These are phyloP conservation scores for Temnothorax nylanderi DNA, from an alignment of 1,140 invertebrate species.

Conservation along the genomic window DNA sequence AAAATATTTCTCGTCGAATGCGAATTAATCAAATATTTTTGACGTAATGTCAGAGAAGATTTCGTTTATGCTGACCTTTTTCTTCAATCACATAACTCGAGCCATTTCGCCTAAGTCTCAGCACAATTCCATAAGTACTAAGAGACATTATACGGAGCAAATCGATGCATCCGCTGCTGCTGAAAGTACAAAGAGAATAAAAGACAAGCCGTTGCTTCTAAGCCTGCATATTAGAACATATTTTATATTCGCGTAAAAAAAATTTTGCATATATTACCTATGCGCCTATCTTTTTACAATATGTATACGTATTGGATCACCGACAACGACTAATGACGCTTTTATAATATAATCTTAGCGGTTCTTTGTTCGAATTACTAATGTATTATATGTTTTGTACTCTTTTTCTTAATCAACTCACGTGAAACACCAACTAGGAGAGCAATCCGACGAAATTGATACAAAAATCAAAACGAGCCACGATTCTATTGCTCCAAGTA, in stretches of 20 bases:
- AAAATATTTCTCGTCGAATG: not conserved
- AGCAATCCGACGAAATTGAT: not conserved
- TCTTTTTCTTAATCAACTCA: not conserved
- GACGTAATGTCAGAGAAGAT: not conserved
- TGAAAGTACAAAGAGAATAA: constrained; percentile 61
- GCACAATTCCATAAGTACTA: constrained; percentile 34
- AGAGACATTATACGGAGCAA: constrained; percentile 10
- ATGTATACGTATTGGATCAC: not conserved
- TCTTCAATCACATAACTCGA: not conserved
- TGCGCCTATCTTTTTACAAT: constrained; percentile 9
- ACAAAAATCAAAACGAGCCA: constrained; percentile 26
- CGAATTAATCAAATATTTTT: not conserved
- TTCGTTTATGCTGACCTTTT: not conserved
- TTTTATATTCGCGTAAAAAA: constrained; percentile 10
- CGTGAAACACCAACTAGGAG: not conserved
- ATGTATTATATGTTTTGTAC: not conserved
- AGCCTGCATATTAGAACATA: constrained; percentile 28
- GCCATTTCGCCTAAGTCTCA: not conserved
- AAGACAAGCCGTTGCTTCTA: constrained; percentile 46
- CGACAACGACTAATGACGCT: not conserved
- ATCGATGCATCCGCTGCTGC: constrained; percentile 25
- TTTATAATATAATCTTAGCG: not conserved
- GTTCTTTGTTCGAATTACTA: not conserved
- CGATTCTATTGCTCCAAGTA: constrained; percentile 3
- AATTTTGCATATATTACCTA: constrained; percentile 33